Conservation (phyloP, 2,113 vertebrate species). For the Amblyornis subalaris region DNA sequence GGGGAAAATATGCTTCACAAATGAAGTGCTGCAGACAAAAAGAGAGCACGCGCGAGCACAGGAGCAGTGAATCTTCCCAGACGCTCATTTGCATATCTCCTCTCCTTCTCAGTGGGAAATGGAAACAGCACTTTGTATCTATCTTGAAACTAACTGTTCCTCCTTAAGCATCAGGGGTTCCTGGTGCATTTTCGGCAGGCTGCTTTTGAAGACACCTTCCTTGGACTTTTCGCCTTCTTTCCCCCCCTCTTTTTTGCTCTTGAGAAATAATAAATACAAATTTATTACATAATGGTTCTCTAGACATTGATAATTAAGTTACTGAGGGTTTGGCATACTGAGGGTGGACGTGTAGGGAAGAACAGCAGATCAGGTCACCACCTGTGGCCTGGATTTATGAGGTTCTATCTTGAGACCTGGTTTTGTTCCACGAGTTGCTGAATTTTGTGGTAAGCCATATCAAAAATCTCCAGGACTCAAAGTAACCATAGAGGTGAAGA, state of each 20-base stretch:
- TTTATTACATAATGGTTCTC: rapidly evolving
- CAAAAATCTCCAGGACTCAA: not conserved
- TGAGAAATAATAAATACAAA: not conserved
- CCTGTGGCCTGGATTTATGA: not conserved
- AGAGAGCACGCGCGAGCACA: not conserved
- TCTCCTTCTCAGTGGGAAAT: not conserved
- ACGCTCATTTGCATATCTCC: constrained; percentile 35
- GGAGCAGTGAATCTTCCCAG: not conserved
- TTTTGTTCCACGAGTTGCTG: not conserved
- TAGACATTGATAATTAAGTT: not conserved
- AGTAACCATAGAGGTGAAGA: rapidly evolving
- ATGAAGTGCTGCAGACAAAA: constrained; percentile 38
- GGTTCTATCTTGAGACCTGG: rapidly evolving
- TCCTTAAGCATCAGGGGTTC: not conserved
- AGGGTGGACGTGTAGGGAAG: not conserved
- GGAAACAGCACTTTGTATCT: not conserved
- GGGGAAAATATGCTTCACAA: constrained; percentile 38
- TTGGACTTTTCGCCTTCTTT: not conserved
- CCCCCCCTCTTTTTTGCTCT: not conserved
- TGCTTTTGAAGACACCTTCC: not conserved
- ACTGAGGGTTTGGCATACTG: not conserved
- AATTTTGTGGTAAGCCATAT: rapidly evolving
- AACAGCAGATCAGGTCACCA: not conserved
- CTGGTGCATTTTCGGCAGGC: not conserved
- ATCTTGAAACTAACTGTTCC: not conserved